A percentile compares a stretch with the other conserved stretches of the same genome.
Conservation (phyloP, 2,888 invertebrate species). For the Drosophila histrio region DNA sequence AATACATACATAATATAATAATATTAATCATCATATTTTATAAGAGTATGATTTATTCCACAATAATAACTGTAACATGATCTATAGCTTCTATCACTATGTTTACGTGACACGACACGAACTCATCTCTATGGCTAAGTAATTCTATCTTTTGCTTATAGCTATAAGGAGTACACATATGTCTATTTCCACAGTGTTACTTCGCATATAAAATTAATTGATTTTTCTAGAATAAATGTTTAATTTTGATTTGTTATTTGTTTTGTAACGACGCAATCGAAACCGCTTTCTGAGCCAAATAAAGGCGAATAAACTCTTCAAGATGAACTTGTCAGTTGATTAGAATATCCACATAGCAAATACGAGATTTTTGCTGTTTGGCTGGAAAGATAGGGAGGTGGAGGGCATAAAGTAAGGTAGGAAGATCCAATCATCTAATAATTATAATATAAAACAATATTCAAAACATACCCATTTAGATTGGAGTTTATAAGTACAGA, state of each 20-base stretch:
- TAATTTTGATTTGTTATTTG: slow-evolving; percentile 22
- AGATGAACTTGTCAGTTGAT: slow-evolving; percentile 65
- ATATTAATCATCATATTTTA: too few species aligned
- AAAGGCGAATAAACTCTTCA: slow-evolving; percentile 76
- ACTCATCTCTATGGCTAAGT: background rate
- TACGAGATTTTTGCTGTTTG: background rate
- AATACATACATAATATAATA: too few species aligned
- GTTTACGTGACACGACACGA: background rate
- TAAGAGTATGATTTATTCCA: too few species aligned
- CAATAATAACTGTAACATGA: too few species aligned
- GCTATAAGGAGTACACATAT: background rate
- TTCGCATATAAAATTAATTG: slow-evolving; percentile 2
- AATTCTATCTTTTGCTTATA: background rate
- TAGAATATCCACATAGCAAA: slow-evolving; percentile 41
- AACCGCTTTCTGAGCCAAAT: slow-evolving; percentile 55
- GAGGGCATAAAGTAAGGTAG: slow-evolving; percentile 34
- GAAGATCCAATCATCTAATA: slow-evolving; percentile 27
- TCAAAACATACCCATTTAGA: slow-evolving; percentile 1
- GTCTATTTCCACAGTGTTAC: background rate
- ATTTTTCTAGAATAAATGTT: slow-evolving; percentile 7
- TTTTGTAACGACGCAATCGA: slow-evolving; percentile 59
- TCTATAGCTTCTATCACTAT: too few species aligned
- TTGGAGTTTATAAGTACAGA: slow-evolving; percentile 4
- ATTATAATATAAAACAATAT: slow-evolving; percentile 3
- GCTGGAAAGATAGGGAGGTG: background rate